phyloP scores from a whole-genome alignment of 1,140 invertebrate genomes.

The Polyergus mexicanus region DNA sequence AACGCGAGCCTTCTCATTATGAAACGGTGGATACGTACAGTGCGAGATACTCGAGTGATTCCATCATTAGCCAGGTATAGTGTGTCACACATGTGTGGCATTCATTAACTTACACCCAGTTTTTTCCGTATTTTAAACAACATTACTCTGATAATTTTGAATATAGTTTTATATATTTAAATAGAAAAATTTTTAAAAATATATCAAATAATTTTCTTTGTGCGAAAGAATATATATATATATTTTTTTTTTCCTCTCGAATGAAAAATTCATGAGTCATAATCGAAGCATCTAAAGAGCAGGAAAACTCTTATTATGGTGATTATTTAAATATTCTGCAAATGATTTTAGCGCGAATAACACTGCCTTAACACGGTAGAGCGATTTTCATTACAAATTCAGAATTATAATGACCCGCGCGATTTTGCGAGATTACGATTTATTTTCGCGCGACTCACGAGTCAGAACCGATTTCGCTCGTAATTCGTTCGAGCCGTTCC shows the following conservation, averaged over 20 bases:
- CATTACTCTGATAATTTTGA: neutral
- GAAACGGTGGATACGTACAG: slow-evolving; percentile 2
- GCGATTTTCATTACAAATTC: slow-evolving; percentile 30
- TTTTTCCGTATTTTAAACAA: neutral
- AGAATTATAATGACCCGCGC: slow-evolving; percentile 27
- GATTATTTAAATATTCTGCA: slow-evolving; percentile 28
- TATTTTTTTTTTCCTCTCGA: neutral
- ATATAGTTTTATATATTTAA: neutral
- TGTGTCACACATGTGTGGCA: neutral
- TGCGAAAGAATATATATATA: neutral
- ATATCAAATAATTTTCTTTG: neutral
- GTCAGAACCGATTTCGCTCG: slow-evolving; percentile 38
- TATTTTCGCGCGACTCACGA: slow-evolving; percentile 10
- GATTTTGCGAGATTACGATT: slow-evolving; percentile 22
- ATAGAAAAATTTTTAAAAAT: neutral
- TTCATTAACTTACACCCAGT: neutral
- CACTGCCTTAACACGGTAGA: slow-evolving; percentile 19
- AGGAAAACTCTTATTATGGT: slow-evolving; percentile 2
- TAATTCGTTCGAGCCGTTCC: slow-evolving; percentile 45
- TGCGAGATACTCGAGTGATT: neutral
- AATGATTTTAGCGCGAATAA: slow-evolving; percentile 22
- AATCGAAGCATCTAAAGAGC: slow-evolving; percentile 9
- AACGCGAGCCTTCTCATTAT: slow-evolving; percentile 41
- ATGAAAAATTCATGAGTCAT: slow-evolving; percentile 6
- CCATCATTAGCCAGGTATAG: neutral